Evolutionary conservation across 1,140 invertebrate species (phyloP), one percentile per base, ranked within the genome.

Genomic region (Zaprionus africanus): DNA sequence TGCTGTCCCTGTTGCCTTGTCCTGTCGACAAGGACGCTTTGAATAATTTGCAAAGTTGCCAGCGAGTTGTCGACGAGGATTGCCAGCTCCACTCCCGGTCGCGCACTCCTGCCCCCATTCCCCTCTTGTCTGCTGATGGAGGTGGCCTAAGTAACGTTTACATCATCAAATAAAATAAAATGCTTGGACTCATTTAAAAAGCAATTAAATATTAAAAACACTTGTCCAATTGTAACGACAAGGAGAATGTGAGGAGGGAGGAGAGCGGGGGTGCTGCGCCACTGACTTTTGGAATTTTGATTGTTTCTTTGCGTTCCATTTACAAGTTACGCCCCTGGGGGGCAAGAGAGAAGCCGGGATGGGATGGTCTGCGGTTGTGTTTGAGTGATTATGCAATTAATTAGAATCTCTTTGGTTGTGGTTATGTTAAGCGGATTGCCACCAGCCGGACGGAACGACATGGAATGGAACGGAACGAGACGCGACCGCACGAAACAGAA

Each of bases 141-240:
- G 83, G 83, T 81, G 83, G 80, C 78, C 78, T 74, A 81, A 76
- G 84, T 81, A 87, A 82, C 85, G 75, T 88, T 88, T 90, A 90
- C 84, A 88, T 88, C 84, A 81, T 88, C 84, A 88, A 88, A 88
- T 88, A 75, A 88, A 90, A 88, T 84, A 84, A 87, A 88, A 88
- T 90, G 82, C 85, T 79, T 76, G 75, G 84, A 88, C 84, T 88
- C 85, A 88, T 88, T 88, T 88, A 88, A 88, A 87, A 88, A 88
- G 84, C 84, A 88, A 90, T 88, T 88, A 88, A 88, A 88, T 88
- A 88, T 88, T 90, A 88, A 88, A 87, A 88, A 90, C 84, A 90
- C 81, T 88, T 88, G 84, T 88, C 88, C 81, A 79, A 79, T 81
- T 75, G 78, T 69, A 53, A 17, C 24, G 26, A 41, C 58, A 24